phyloP scores from a whole-genome alignment of 2,113 vertebrate genomes.

The Anas platyrhynchos region DNA sequence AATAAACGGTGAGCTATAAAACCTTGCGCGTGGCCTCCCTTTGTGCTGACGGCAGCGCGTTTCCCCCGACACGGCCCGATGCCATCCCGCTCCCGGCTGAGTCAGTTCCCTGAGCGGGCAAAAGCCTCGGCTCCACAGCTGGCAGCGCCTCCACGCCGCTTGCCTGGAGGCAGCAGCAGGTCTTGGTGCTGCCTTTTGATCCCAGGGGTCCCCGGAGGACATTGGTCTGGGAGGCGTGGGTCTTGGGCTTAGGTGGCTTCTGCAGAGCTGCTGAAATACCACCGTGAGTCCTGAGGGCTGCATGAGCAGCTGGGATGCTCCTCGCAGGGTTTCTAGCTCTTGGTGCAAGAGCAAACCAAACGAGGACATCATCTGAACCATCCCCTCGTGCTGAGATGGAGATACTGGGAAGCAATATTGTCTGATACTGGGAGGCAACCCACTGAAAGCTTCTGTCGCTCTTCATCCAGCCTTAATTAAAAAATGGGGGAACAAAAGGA shows the following conservation, averaged over 20 bases:
- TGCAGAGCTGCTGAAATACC: neutral
- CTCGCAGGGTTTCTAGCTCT: neutral
- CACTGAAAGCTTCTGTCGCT: neutral
- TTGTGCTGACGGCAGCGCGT: neutral
- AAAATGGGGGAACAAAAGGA: neutral
- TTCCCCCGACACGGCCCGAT: neutral
- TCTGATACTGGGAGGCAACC: neutral
- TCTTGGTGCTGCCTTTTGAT: neutral
- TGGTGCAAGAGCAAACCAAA: neutral
- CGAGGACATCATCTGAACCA: neutral
- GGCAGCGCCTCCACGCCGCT: neutral
- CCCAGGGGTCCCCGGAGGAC: neutral
- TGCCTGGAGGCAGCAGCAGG: neutral
- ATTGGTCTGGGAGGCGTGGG: neutral
- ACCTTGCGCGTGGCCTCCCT: neutral
- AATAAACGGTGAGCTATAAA: neutral
- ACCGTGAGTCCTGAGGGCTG: neutral
- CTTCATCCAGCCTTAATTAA: neutral
- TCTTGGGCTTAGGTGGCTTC: neutral
- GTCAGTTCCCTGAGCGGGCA: neutral
- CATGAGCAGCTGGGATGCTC: neutral
- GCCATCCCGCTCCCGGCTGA: neutral
- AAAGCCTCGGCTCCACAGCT: neutral
- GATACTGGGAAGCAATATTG: too few species aligned
- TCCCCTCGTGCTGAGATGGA: neutral